Evolutionary conservation across 2,797 vertebrate species (phyloP), one percentile per base, ranked within the genome.

Genomic region (Craterocephalus amniculus): DNA sequence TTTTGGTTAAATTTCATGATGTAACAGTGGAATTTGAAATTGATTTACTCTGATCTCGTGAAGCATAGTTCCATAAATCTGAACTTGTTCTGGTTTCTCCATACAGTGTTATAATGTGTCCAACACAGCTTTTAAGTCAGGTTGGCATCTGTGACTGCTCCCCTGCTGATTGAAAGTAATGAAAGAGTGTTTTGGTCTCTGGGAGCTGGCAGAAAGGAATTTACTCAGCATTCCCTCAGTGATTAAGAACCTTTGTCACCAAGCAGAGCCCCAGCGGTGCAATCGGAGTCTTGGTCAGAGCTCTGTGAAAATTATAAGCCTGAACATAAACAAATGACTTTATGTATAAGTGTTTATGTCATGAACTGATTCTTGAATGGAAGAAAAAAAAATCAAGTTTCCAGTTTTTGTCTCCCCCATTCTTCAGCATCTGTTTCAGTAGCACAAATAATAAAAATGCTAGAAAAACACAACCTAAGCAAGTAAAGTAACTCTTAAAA

Each of bases 191-290:
- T 79, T 69, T 61, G 45, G 79, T 82, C 76, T 71, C 64, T 64
- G 38, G 81, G 84, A 87, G 81, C 82, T 60, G 84, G 67, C 68
- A 63, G 75, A 74, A 66, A 87, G 78, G 79, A 89, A 88, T 89
- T 79, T 77, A 38, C 27, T 48, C 71, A 22, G 22, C 85, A 88
- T 92, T 91, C 87, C 81, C 49, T 52, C 60, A 36, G 78, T 86
- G 55, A 91, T 89, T 83, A 85, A 79, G 78, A 83, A 29, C 3
- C 55, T 57, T 9, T 0, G 40, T 29, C 22, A 4, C 13, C 35
- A 24, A 35, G 24, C 4, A 18, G 43, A 65, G 60, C 36, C 59
- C 66, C 72, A 22, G 0, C 2, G 6, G 77, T 67, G 79, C 56
- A 52, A 81, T 83, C 78, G 82, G 66, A 82, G 68, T 52, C 65